Conservation (phyloP, 2,888 invertebrate species). For the Panopea generosa region DNA sequence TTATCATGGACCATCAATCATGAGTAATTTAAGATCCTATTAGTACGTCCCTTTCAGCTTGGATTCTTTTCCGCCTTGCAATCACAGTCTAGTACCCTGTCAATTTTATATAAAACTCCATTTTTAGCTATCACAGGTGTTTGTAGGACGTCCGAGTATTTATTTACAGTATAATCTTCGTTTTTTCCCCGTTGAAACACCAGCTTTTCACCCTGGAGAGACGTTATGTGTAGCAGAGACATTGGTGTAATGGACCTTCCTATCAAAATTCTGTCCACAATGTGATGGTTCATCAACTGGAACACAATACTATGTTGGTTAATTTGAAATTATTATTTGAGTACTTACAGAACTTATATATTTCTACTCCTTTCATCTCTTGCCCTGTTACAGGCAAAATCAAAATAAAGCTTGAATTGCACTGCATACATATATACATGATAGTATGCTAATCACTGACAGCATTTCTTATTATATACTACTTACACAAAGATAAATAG, state of each 20-base stretch:
- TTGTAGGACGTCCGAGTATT: conserved; percentile 59
- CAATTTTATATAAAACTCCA: conserved; percentile 73
- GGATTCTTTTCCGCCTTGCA: conserved; percentile 26
- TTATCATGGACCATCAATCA: too few species aligned
- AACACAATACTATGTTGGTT: conserved; percentile 25
- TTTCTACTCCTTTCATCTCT: too few species aligned
- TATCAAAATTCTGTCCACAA: conserved; percentile 77
- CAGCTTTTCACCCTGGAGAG: conserved; percentile 66
- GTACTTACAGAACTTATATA: too few species aligned
- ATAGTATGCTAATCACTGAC: too few species aligned
- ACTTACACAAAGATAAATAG: too few species aligned
- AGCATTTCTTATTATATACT: too few species aligned
- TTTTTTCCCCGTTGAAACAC: conserved; percentile 57
- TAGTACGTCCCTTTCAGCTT: too few species aligned
- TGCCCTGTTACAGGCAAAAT: too few species aligned
- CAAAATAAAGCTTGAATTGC: too few species aligned
- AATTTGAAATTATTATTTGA: too few species aligned
- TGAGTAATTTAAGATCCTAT: too few species aligned
- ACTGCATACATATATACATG: too few species aligned
- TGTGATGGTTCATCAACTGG: conserved; percentile 86
- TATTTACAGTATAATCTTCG: conserved; percentile 63
- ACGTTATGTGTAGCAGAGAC: conserved; percentile 61
- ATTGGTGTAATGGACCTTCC: conserved; percentile 57
- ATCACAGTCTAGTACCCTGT: conserved; percentile 64
- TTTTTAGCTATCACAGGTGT: conserved; percentile 67